Percentiles rank a stretch among this genome's conserved stretches.
Conservation (phyloP, 2,113 vertebrate genomes). For the Gambusia affinis region DNA sequence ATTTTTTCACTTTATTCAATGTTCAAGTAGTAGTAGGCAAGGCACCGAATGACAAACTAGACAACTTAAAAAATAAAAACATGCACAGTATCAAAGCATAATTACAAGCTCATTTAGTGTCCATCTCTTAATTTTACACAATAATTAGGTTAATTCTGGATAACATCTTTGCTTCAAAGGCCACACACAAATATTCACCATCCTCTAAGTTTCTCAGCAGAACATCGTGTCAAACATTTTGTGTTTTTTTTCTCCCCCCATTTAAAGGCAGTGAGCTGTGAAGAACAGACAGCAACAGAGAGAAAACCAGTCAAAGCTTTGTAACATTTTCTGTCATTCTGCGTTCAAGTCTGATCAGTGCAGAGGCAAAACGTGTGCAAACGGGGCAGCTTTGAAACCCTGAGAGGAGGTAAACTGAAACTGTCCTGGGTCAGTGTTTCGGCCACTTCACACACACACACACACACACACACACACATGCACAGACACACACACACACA, state of each 20-base stretch:
- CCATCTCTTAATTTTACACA: constrained; percentile 23
- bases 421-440: constrained; percentile 13
- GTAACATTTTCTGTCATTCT: background rate
- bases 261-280: constrained; percentile 22
- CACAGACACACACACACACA: background rate
- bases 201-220: background rate
- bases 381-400: constrained; percentile 18
- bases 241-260: background rate
- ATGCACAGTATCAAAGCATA: constrained; percentile 25
- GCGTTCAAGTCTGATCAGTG: constrained; percentile 2
- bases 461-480: constrained; percentile 6
- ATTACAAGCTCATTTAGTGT: constrained; percentile 17
- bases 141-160: constrained; percentile 3
- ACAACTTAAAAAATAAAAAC: constrained; percentile 19
- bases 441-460: background rate
- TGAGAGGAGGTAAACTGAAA: constrained; percentile 33
- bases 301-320: constrained; percentile 19
- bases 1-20: constrained; percentile 49
- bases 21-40: constrained; percentile 71
- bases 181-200: background rate
- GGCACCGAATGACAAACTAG: constrained; percentile 48
- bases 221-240: background rate
- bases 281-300: constrained; percentile 30
- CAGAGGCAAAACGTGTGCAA: constrained; percentile 37
- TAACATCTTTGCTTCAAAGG: background rate